phyloP scores from a whole-genome alignment of 2,113 vertebrate genomes.

The Setophaga petechia region DNA sequence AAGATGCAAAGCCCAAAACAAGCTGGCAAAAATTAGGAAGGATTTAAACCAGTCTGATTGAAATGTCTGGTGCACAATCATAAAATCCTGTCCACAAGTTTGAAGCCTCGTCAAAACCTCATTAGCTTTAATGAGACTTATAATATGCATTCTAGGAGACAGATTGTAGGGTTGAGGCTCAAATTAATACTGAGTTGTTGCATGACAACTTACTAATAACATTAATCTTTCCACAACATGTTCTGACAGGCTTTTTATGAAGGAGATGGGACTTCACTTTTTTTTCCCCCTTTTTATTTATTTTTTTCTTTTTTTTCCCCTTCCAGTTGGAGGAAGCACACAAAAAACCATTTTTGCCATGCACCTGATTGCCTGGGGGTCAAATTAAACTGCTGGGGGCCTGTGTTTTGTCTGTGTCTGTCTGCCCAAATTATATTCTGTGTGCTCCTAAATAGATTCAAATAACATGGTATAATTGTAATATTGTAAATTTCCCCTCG shows the following conservation, averaged over 20 bases:
- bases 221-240: neutral
- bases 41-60: neutral
- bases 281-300: neutral
- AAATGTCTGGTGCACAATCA: neutral
- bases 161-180: neutral
- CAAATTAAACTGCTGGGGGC: neutral
- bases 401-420: neutral
- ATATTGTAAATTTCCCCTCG: neutral
- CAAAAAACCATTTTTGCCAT: neutral
- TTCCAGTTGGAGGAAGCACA: accelerated
- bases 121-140: constrained; percentile 9
- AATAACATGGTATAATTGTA: neutral
- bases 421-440: neutral
- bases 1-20: neutral
- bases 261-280: neutral
- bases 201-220: neutral
- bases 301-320: neutral
- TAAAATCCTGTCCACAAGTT: neutral
- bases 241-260: neutral
- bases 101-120: neutral
- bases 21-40: neutral
- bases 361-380: neutral
- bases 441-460: neutral
- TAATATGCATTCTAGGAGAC: neutral
- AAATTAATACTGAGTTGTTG: constrained; percentile 17